phyloP scores from a whole-genome alignment of 1,140 invertebrate genomes.

The Drosophila varians region DNA sequence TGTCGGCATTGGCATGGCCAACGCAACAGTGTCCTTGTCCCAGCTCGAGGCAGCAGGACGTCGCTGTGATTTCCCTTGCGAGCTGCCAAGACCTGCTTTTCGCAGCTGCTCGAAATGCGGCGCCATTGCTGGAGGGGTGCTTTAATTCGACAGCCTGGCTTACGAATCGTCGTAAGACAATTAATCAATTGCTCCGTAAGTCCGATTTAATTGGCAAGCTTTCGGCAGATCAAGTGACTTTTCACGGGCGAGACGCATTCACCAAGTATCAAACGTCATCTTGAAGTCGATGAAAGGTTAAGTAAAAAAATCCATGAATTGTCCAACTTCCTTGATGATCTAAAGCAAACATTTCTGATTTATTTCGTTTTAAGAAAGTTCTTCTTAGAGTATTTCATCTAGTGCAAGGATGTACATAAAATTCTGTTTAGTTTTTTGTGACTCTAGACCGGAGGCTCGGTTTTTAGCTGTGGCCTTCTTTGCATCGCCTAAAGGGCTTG shows the following conservation, averaged over 20 bases:
- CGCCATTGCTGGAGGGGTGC: background rate
- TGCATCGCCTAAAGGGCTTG: conserved; percentile 23
- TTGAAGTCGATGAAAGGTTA: background rate
- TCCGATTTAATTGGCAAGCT: conserved; percentile 31
- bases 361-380: background rate
- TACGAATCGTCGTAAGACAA: conserved; percentile 36
- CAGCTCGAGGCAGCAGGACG: conserved; percentile 1
- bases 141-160: conserved; percentile 49
- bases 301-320: background rate
- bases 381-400: background rate
- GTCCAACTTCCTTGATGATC: background rate
- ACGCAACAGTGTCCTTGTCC: conserved; percentile 20
- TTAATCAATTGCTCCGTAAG: conserved; percentile 51
- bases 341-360: background rate
- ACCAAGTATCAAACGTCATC: background rate
- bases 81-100: conserved; percentile 1
- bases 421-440: conserved; percentile 7
- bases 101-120: background rate
- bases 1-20: conserved; percentile 39
- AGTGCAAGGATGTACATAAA: background rate
- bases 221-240: conserved; percentile 16
- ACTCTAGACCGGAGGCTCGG: background rate
- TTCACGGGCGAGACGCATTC: background rate
- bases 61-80: conserved; percentile 42
- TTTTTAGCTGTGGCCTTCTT: conserved; percentile 11